These are phyloP conservation scores for Drosophila yooni DNA, from an alignment of 2,888 invertebrate genomes.

Conservation along the genomic window DNA sequence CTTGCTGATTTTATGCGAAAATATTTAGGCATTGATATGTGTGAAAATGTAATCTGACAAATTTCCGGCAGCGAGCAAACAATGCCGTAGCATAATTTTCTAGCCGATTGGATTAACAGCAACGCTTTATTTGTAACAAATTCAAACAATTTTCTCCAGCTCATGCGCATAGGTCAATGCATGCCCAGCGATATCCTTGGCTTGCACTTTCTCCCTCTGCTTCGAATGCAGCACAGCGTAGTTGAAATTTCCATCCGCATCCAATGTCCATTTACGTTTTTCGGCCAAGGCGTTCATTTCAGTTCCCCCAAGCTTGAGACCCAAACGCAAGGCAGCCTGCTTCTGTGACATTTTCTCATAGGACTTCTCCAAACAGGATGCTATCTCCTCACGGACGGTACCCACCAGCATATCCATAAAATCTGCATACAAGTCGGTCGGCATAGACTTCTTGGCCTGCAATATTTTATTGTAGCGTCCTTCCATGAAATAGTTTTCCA, in stretches of 20 bases:
- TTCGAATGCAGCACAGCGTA: conserved; percentile 39
- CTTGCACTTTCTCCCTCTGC: conserved; percentile 51
- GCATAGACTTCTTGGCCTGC: conserved; percentile 69
- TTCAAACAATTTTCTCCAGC: conserved; percentile 72
- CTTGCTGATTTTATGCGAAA: conserved; percentile 41
- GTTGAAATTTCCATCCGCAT: conserved; percentile 59
- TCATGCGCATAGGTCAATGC: conserved; percentile 68
- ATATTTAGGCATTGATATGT: conserved; percentile 53
- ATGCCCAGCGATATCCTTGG: conserved; percentile 66
- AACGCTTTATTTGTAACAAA: conserved; percentile 42
- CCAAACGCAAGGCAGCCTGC: conserved; percentile 65
- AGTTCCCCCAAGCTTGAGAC: conserved; percentile 43
- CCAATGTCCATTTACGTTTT: conserved; percentile 58
- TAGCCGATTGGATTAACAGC: conserved; percentile 48
- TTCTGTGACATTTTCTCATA: conserved; percentile 58
- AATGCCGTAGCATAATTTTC: conserved; percentile 45
- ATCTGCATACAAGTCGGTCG: conserved; percentile 57
- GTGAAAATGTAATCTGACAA: conserved; percentile 80
- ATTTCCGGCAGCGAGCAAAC: conserved; percentile 49
- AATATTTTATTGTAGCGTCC: conserved; percentile 70
- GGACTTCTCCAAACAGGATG: conserved; percentile 67
- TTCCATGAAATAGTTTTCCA: conserved; percentile 73
- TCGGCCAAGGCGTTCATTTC: conserved; percentile 46
- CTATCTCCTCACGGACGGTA: conserved; percentile 70
- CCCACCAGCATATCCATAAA: conserved; percentile 67